Evolutionary conservation across 2,888 invertebrate genomes (phyloP).

Genomic region (Acanthopleura granulata): DNA sequence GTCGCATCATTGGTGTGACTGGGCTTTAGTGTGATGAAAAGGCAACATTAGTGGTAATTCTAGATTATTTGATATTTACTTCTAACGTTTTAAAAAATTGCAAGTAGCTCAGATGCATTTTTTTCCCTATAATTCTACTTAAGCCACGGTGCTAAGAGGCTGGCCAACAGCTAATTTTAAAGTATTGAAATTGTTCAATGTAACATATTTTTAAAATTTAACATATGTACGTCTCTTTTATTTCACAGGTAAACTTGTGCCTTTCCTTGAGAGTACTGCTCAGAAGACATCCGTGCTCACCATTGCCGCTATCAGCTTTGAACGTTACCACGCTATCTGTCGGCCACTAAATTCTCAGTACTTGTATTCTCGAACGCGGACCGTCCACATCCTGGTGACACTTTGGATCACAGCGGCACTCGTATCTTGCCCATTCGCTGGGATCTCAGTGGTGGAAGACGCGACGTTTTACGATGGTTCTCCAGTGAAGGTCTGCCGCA

Average conservation of each 20-base stretch:
- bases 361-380: conserved; percentile 66
- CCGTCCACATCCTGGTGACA: conserved; percentile 60
- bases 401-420: conserved; percentile 67
- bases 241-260: conserved; percentile 87
- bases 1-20: too few relatives aligned
- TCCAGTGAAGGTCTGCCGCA: conserved; percentile 83
- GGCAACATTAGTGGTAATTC: too few relatives aligned
- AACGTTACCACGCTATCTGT: conserved; percentile 91
- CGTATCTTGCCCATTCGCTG: conserved; percentile 80
- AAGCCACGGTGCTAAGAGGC: too few relatives aligned
- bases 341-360: conserved; percentile 81
- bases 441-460: conserved; percentile 82
- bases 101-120: too few relatives aligned
- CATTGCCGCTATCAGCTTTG: conserved; percentile 92
- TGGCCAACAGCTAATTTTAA: too few relatives aligned
- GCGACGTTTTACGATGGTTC: conserved; percentile 81
- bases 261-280: conserved; percentile 91
- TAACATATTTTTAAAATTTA: too few relatives aligned
- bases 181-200: too few relatives aligned
- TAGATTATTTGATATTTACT: too few relatives aligned
- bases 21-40: too few relatives aligned
- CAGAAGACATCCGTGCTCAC: conserved; percentile 93
- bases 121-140: too few relatives aligned
- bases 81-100: too few relatives aligned
- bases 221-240: background rate